phyloP scores from a whole-genome alignment of 2,888 invertebrate species.

The Harpagoxenus sublaevis region DNA sequence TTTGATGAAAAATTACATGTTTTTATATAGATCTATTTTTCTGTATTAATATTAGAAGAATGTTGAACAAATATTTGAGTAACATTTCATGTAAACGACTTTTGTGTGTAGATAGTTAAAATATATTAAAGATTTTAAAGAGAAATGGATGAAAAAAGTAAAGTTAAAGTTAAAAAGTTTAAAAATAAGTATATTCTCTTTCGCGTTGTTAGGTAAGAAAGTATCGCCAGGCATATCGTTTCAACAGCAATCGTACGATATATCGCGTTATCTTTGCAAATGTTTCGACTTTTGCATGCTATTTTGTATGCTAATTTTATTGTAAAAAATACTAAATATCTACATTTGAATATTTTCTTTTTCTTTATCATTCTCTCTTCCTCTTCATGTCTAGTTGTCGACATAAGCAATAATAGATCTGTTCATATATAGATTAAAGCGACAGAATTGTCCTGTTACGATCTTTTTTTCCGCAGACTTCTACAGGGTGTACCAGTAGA shows the following conservation, averaged over 20 bases:
- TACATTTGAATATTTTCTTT: background rate
- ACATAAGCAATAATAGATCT: background rate
- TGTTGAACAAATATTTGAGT: background rate
- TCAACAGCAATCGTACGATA: background rate
- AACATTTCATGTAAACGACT: background rate
- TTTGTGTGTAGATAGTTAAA: background rate
- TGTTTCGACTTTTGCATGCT: background rate
- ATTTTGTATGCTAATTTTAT: background rate
- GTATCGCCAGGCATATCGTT: background rate
- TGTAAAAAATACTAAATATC: background rate
- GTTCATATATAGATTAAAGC: background rate
- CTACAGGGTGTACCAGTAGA: too few species aligned
- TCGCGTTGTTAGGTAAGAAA: background rate
- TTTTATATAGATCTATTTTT: background rate
- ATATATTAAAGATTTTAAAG: background rate
- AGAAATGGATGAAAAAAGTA: background rate
- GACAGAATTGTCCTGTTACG: conserved; percentile 7
- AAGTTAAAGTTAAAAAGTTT: background rate
- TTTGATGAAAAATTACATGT: background rate
- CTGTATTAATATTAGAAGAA: background rate
- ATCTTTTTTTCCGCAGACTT: background rate
- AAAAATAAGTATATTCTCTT: background rate
- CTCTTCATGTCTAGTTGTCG: background rate
- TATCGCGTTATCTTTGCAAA: conserved; percentile 19
- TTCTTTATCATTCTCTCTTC: background rate